Base-by-base conservation (phyloP, 2,888 invertebrate species). In the Silvanus unidentatus region DNA sequence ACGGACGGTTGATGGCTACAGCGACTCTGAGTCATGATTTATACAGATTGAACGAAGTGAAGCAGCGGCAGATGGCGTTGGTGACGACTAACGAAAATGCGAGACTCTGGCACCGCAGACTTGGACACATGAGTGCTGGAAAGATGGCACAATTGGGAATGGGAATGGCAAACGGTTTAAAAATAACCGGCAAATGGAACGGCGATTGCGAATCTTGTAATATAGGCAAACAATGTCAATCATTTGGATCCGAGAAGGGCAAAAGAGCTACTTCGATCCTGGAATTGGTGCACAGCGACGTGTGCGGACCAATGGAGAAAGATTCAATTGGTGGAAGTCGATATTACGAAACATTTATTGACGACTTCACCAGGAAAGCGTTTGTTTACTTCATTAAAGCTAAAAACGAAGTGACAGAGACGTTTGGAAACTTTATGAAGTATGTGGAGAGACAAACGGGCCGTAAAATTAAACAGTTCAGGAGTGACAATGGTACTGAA, bases 401-500 rank as follows among this genome's bases (percentile, higher is more conserved):
- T 5, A 41, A 39, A 29, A 42, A 29, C 29, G 13, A 41, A 14
- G 42, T 42, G 8, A 36, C 16, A 27, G 49, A 27, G 46, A 44
- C 16, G n/a, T 37, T 45, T 15, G 42, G 41, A n/a, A 36, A 40
- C 11, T 52, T 48, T 38, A 42, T 36, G 28, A 43, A 22, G 12
- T 30, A 38, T 12, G 39, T 47, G 13, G 43, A 48, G 32, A 52
- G 39, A 16, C 43, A 50, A 32, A 34, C 44, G 12, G 40, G 35
- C n/a, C 32, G 36, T 9, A 37, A 40, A 45, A 53, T 53, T 8
- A 46, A 49, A 42, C 27, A 38, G 8, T 32, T 53, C 8, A 40
- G 51, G 29, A 45, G 43, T 29, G 53, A 53, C 28, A 52, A 52
- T 32, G 44, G 50, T 35, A 40, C 29, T 30, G 43, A 50, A 42